These are phyloP conservation scores for Hydrophis major DNA, from an alignment of 2,797 vertebrate genomes.

Conservation along the genomic window DNA sequence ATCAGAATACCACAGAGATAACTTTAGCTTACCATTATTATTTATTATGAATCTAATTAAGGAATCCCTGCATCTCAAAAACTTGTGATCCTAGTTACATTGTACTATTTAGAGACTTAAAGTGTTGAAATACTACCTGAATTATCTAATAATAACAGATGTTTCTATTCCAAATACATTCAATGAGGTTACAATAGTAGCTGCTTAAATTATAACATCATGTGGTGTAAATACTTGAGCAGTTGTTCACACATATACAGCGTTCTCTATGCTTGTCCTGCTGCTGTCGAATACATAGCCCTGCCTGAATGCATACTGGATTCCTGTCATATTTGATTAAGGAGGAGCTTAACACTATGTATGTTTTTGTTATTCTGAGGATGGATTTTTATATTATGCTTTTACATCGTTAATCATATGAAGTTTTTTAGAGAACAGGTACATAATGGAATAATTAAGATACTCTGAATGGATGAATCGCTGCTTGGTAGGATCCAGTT, in stretches of 20 bases:
- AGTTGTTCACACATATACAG: not conserved
- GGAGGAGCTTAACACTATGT: not conserved
- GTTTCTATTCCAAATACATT: not conserved
- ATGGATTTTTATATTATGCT: not conserved
- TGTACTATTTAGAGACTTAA: not conserved
- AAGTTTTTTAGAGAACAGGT: not conserved
- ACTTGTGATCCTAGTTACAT: not conserved
- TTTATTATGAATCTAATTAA: not conserved
- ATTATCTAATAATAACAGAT: not conserved
- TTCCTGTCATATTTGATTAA: not conserved
- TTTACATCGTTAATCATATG: not conserved
- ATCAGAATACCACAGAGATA: not conserved
- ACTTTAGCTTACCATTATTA: not conserved
- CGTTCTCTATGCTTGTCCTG: not conserved
- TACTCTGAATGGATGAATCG: not conserved
- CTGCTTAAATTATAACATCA: not conserved
- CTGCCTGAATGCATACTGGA: not conserved
- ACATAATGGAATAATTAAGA: not conserved
- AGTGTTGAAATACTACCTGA: not conserved
- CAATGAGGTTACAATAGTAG: not conserved
- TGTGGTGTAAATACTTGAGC: not conserved
- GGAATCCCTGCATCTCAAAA: not conserved
- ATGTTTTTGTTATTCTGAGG: not conserved
- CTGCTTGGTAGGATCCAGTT: not conserved
- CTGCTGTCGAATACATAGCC: not conserved